Evolutionary conservation across 2,113 vertebrate species (phyloP).

Genomic region (Peucedramus taeniatus): DNA sequence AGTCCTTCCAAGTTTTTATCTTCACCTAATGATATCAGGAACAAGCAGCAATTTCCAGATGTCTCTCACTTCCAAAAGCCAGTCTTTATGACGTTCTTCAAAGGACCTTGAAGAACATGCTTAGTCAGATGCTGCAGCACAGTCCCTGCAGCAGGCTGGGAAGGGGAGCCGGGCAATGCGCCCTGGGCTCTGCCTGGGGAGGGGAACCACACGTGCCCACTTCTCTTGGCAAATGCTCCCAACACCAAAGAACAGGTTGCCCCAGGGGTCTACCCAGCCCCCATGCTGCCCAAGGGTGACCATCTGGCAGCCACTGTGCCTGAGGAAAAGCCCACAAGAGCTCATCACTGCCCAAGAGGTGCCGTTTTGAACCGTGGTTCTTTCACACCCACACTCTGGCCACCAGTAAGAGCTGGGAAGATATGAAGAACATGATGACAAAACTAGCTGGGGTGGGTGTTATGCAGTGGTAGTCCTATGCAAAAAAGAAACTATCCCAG

Average conservation of each 20-base stretch:
- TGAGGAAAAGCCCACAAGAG: neutral
- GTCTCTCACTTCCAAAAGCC: neutral
- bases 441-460: neutral
- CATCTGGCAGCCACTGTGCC: neutral
- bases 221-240: neutral
- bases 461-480: too few relatives aligned
- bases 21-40: neutral
- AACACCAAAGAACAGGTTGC: neutral
- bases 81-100: neutral
- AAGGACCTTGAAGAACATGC: neutral
- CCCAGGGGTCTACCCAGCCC: neutral
- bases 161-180: rapidly evolving
- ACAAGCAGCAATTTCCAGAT: neutral
- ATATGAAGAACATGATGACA: neutral
- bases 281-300: neutral
- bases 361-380: rapidly evolving
- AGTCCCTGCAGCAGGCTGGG: neutral
- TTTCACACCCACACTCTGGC: neutral
- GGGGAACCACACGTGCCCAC: neutral
- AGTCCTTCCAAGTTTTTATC: neutral
- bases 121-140: neutral
- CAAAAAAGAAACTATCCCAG: neutral
- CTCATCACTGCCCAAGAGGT: rapidly evolving
- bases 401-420: neutral
- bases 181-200: neutral